A percentile compares a stretch with the other conserved stretches of the same genome.
phyloP scores from a whole-genome alignment of 2,888 invertebrate genomes.

The Campoplex capitator region DNA sequence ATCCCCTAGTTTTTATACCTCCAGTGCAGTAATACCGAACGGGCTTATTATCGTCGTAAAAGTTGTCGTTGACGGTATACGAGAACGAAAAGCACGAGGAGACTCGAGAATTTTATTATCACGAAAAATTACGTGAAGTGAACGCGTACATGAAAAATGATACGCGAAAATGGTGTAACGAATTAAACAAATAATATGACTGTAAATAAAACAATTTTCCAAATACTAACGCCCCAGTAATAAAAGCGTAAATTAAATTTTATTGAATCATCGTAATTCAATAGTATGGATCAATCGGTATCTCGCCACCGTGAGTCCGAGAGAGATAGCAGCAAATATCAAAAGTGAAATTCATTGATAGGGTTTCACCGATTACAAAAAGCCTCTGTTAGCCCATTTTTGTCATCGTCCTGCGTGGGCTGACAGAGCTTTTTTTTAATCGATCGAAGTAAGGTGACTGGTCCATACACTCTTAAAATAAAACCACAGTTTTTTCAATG shows the following conservation, averaged over 20 bases:
- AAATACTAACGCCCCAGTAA: neutral
- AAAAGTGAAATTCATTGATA: no score
- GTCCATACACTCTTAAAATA: neutral
- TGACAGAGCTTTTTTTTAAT: no score
- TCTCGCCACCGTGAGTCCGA: no score
- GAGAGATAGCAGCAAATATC: no score
- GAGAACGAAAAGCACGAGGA: neutral
- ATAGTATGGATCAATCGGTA: neutral
- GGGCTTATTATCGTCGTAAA: conserved; percentile 78
- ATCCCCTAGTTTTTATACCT: conserved; percentile 55
- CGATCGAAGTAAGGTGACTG: no score
- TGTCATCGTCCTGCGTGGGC: no score
- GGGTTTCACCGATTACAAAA: no score
- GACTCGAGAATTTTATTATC: conserved; percentile 59
- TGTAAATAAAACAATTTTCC: neutral
- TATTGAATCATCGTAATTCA: neutral
- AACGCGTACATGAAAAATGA: conserved; percentile 1
- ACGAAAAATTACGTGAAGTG: conserved; percentile 33
- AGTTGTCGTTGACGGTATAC: conserved; percentile 65
- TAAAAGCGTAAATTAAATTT: neutral
- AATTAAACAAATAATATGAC: conserved; percentile 9
- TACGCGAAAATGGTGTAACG: conserved; percentile 11
- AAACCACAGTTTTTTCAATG: neutral
- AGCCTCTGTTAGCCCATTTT: no score
- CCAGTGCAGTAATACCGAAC: conserved; percentile 71